Evolutionary conservation across 2,888 invertebrate genomes (phyloP), one percentile per base, ranked within the genome.

Genomic region (Cryptocephalus primarius): DNA sequence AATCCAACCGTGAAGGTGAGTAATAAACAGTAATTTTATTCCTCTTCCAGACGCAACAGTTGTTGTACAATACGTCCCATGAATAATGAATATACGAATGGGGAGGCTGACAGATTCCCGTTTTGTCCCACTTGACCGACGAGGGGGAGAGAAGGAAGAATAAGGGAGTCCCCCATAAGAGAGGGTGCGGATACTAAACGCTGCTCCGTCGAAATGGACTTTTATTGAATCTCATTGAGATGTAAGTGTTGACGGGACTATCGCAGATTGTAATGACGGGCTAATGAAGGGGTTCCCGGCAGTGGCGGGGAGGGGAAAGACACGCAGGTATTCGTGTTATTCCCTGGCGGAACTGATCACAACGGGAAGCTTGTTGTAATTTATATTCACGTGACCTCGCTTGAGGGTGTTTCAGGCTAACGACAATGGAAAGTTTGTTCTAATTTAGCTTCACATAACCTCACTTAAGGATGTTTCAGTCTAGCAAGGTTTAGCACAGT

Each of bases 141-240:
- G 44, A 48, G 6, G 12, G 46, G 48, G 47, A 46, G 46, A 40
- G 43, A 46, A 50, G 48, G 46, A 50, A 48, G n/a, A 46, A 45
- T 42, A 36, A 36, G 11, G 36, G 36, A 12, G 36, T 11, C 36
- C 36, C 11, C 12, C 11, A 45, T 36, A 42, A 41, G 41, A 45
- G 43, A 45, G 42, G 41, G 33, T 43, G 50, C 44, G 43, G 33
- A 11, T n/a, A 22, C 34, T 40, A 43, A 39, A 46, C 47, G 39
- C 41, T 41, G 48, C 36, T 32, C 44, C 39, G 40, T 40, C 39
- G 46, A 45, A 41, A 44, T 53, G 50, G 57, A 57, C 60, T 61
- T 62, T 63, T 61, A 66, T 65, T 66, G 66, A 66, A 66, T 65
- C 59, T 62, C 56, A 59, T 64, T 64, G 63, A 64, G 62, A 62